These are phyloP conservation scores for Anabacerthia variegaticeps DNA, from an alignment of 2,797 vertebrate species.

Conservation along the genomic window DNA sequence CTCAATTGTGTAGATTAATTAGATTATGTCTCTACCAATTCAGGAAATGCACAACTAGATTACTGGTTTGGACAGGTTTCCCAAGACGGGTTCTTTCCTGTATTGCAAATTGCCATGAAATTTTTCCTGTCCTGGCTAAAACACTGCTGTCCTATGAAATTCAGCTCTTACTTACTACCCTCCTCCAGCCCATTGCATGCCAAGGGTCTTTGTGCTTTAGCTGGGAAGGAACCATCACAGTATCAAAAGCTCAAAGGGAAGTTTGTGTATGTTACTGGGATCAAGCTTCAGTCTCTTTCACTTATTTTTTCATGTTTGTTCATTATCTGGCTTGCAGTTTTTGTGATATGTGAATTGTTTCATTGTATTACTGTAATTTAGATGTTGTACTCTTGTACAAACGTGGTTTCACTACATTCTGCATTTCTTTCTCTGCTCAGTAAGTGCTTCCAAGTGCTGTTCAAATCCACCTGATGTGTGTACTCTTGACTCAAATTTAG, in stretches of 20 bases:
- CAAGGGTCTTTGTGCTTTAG: not conserved
- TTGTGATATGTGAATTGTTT: not conserved
- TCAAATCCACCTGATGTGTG: not conserved
- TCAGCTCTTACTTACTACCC: accelerated
- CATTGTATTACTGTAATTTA: not conserved
- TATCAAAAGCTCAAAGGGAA: not conserved
- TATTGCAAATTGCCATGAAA: not conserved
- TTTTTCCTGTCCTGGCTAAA: not conserved
- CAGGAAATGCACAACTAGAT: not conserved
- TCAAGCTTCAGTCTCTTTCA: not conserved
- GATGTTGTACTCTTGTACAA: not conserved
- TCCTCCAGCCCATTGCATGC: not conserved
- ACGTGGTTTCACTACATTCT: not conserved
- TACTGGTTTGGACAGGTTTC: not conserved
- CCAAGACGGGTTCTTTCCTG: not conserved
- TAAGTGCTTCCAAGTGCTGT: not conserved
- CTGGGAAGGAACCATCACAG: not conserved
- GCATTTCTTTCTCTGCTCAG: not conserved
- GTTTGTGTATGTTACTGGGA: not conserved
- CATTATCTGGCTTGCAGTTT: not conserved
- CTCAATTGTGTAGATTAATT: constrained; percentile 46
- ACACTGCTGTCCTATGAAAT: not conserved
- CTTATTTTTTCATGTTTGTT: not conserved
- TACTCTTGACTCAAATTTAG: not conserved
- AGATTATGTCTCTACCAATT: constrained; percentile 26